Evolutionary conservation across 2,797 vertebrate genomes (phyloP).

Genomic region (Phylloscopus collybita): DNA sequence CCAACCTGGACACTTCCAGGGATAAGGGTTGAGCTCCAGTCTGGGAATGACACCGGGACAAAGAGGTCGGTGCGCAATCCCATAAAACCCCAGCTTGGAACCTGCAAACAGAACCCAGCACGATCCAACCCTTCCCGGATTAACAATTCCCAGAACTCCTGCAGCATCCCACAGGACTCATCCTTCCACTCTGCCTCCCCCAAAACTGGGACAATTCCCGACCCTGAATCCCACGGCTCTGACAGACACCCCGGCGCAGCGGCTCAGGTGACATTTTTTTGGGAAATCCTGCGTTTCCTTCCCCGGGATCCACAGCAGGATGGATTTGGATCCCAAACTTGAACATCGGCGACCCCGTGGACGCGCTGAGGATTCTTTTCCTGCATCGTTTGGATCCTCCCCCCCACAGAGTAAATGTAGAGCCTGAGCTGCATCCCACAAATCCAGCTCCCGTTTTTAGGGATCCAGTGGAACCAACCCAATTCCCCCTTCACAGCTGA

Average conservation of each 20-base stretch:
- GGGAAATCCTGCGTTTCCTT: background rate
- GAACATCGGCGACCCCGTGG: rapidly evolving
- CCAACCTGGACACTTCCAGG: background rate
- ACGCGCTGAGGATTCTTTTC: background rate
- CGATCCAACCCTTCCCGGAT: background rate
- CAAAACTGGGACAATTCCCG: background rate
- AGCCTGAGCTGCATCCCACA: background rate
- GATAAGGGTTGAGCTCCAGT: background rate
- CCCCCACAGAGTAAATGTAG: background rate
- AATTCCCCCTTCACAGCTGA: background rate
- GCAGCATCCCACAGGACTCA: background rate
- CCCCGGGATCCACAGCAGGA: background rate
- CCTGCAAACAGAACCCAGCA: background rate
- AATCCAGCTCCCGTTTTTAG: background rate
- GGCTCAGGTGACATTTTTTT: background rate
- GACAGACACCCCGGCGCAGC: background rate
- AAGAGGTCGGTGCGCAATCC: rapidly evolving
- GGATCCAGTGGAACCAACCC: background rate
- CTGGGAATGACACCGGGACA: background rate
- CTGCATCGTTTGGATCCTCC: background rate
- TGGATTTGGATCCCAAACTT: rapidly evolving
- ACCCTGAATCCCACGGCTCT: too few relatives aligned
- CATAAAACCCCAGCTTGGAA: rapidly evolving
- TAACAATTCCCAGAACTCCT: background rate
- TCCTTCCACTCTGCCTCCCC: background rate